A percentile compares a stretch with the other conserved stretches of the same genome.
Conservation (phyloP, 2,113 vertebrate species). For the Tinamus guttatus region DNA sequence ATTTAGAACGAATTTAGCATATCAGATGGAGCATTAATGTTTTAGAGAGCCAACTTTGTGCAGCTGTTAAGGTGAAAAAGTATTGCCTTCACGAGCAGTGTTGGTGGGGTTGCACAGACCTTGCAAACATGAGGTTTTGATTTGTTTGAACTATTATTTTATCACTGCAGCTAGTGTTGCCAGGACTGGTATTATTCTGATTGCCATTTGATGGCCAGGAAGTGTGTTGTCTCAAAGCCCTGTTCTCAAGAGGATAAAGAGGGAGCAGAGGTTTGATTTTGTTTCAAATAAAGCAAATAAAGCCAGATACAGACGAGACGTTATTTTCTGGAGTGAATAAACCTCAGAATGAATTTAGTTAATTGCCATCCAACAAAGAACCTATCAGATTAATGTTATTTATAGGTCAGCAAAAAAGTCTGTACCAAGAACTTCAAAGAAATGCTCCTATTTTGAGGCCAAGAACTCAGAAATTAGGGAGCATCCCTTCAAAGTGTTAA, state of each 20-base stretch:
- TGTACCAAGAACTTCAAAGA: background rate
- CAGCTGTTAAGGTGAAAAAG: background rate
- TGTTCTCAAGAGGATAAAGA: background rate
- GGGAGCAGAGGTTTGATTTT: background rate
- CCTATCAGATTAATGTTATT: background rate
- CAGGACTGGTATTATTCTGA: background rate
- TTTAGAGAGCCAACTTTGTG: background rate
- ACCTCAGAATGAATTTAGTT: background rate
- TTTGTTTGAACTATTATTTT: background rate
- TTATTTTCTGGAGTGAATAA: background rate
- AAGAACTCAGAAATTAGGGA: background rate
- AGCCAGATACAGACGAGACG: background rate
- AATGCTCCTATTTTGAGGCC: background rate
- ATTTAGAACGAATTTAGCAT: background rate
- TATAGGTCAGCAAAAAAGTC: background rate
- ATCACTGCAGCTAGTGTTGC: background rate
- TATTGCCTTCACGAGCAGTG: background rate
- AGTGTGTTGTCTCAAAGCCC: background rate
- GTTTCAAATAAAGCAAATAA: background rate
- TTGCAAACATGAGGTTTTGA: background rate
- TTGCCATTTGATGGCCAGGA: background rate
- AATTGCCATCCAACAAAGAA: background rate
- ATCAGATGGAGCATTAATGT: background rate
- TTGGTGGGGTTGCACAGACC: background rate
- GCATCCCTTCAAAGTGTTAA: background rate